phyloP scores from a whole-genome alignment of 30 jellyfish, hydroid and myxozoan species.

The Turritopsis rubra region DNA sequence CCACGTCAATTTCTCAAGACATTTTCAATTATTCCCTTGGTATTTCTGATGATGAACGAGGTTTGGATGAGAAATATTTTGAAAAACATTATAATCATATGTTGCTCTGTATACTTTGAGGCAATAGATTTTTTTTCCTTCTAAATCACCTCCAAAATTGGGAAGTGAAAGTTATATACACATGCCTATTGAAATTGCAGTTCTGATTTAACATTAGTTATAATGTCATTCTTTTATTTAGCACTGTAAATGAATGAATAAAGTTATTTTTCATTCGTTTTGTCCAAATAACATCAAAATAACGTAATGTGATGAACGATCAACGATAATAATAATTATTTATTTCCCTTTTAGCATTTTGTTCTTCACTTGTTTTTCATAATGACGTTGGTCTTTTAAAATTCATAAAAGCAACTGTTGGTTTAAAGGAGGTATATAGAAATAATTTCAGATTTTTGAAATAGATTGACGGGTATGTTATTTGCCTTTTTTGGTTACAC shows the following conservation, averaged over 20 bases:
- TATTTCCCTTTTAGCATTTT: slow-evolving; percentile 2
- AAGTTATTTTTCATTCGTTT: no score
- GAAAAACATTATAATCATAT: not conserved
- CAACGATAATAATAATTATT: not conserved
- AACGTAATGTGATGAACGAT: not conserved
- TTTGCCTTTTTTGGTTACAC: not conserved
- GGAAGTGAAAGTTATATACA: no score
- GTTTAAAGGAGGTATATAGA: slow-evolving; percentile 22
- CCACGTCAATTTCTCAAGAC: not conserved
- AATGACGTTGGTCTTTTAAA: slow-evolving; percentile 17
- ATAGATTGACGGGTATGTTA: not conserved
- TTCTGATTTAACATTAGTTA: no score
- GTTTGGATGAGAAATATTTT: not conserved
- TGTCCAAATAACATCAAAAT: no score
- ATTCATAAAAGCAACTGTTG: slow-evolving; percentile 16
- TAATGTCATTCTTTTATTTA: no score
- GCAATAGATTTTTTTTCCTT: not conserved
- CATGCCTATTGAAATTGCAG: no score
- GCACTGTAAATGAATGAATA: no score
- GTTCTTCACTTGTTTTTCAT: slow-evolving; percentile 17
- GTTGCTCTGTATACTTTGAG: not conserved
- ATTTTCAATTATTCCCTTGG: slow-evolving; percentile 10
- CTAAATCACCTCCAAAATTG: no score
- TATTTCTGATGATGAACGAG: slow-evolving; percentile 4
- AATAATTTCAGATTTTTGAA: not conserved